Percentiles rank a stretch among this genome's conserved stretches.
Conservation (phyloP, 2,888 invertebrate genomes). For the Coremacera marginata region DNA sequence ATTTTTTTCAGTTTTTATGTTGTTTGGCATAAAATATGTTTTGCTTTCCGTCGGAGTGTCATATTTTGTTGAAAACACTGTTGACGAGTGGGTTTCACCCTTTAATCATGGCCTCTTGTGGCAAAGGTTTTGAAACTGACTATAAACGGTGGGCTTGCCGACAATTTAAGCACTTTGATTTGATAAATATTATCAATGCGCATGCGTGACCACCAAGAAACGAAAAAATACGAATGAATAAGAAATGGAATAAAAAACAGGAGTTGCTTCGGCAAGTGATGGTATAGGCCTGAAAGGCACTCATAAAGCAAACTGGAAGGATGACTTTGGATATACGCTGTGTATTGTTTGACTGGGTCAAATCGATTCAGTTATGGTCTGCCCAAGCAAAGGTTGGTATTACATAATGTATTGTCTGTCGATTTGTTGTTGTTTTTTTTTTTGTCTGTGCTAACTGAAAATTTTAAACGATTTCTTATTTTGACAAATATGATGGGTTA, state of each 20-base stretch:
- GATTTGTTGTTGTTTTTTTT: background rate
- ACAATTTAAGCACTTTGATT: constrained; percentile 66
- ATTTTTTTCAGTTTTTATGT: background rate
- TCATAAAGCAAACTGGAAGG: background rate
- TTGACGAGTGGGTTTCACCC: background rate
- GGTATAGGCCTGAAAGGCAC: background rate
- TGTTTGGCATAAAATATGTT: background rate
- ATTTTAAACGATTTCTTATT: background rate
- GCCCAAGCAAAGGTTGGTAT: background rate
- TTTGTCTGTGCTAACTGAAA: background rate
- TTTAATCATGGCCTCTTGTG: background rate
- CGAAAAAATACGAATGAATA: background rate
- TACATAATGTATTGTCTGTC: background rate
- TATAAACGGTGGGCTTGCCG: constrained; percentile 58
- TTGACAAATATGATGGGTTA: background rate
- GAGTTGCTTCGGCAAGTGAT: background rate
- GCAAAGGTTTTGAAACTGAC: background rate
- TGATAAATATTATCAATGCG: constrained; percentile 66
- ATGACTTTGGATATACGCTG: background rate
- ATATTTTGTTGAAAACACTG: background rate
- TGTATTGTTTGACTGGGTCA: constrained; percentile 30
- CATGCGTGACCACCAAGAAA: constrained; percentile 59
- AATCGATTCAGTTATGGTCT: constrained; percentile 23
- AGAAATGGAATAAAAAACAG: background rate
- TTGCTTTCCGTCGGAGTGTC: background rate